Evolutionary conservation across 2,797 vertebrate genomes (phyloP), one percentile per base, ranked within the genome.

Genomic region (Borostomias antarcticus): DNA sequence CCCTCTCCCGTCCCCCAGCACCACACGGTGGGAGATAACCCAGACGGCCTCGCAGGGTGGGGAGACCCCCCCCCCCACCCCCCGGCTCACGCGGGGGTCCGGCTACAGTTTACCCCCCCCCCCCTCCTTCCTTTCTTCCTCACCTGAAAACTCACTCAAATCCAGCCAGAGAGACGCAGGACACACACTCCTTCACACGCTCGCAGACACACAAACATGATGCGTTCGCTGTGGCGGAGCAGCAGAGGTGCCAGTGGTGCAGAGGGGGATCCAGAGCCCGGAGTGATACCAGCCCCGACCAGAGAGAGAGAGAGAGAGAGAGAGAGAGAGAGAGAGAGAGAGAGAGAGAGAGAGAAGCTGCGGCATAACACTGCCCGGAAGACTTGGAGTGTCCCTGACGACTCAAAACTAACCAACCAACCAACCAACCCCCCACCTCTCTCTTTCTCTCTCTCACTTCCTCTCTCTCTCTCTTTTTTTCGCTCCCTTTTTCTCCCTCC

Each of bases 381-480:
- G 69, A 72, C 76, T 75, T 68, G 4, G 67, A 81, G 67, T 85
- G 70, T 86, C 59, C 75, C 43, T 79, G 77, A 85, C 81, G 81
- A 87, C 64, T 80, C 72, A 79, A 85, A 82, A 35, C 71, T n/a
- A n/a, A n/a, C n/a, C n/a, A n/a, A n/a, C n/a, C n/a, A n/a, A 77
- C 56, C 68, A 26, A 65, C 80, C 69, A 64, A 70, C 4, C 3
- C 5, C 19, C n/a, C 30, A 15, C 26, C 40, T 23, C 40, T 66
- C 66, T 62, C 28, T 32, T n/a, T 21, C n/a, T 35, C 30, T 37
- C 21, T 35, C 21, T 51, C 28, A 13, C 1, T 23, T 30, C 11
- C 32, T 26, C 33, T 40, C 57, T 58, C 2, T 15, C 35, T 26
- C 35, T 59, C 57, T n/a, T 9, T 7, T 15, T 43, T n/a, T 58